Evolutionary conservation across 2,888 invertebrate species (phyloP).

Genomic region (Epistrophe eligans): DNA sequence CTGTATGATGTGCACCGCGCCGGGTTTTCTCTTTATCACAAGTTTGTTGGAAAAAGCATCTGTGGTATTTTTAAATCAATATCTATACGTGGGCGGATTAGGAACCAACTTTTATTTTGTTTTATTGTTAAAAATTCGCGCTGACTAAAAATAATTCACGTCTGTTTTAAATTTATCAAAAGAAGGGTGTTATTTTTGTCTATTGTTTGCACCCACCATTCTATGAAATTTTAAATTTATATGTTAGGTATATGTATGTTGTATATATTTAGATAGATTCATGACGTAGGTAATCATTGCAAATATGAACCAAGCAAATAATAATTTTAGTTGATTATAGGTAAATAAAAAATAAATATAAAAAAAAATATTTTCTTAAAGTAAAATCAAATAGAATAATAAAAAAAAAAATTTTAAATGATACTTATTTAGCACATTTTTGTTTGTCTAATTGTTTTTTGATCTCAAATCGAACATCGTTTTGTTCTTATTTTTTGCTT

Average conservation of each 20-base stretch:
- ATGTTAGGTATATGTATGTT: no score
- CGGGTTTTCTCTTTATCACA: no score
- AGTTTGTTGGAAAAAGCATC: no score
- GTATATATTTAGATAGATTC: neutral
- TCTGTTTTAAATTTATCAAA: no score
- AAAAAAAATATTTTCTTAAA: neutral
- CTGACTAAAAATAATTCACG: no score
- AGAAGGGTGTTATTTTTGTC: no score
- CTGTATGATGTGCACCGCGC: no score
- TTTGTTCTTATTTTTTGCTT: slow-evolving; percentile 27
- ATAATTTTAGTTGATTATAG: slow-evolving; percentile 6
- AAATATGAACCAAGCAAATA: slow-evolving; percentile 42
- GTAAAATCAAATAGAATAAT: neutral
- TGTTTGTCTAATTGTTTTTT: neutral
- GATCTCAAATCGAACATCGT: slow-evolving; percentile 44
- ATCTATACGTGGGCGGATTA: no score
- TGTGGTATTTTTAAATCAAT: no score
- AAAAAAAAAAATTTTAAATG: slow-evolving; percentile 19
- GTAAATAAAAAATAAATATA: neutral
- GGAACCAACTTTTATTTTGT: no score
- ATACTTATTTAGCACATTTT: slow-evolving; percentile 61
- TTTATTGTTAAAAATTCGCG: no score
- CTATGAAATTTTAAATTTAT: neutral
- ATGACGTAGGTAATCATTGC: slow-evolving; percentile 6
- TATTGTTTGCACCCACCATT: neutral